Evolutionary conservation across 1,140 invertebrate genomes (phyloP).

Genomic region (Temnothorax curvispinosus): DNA sequence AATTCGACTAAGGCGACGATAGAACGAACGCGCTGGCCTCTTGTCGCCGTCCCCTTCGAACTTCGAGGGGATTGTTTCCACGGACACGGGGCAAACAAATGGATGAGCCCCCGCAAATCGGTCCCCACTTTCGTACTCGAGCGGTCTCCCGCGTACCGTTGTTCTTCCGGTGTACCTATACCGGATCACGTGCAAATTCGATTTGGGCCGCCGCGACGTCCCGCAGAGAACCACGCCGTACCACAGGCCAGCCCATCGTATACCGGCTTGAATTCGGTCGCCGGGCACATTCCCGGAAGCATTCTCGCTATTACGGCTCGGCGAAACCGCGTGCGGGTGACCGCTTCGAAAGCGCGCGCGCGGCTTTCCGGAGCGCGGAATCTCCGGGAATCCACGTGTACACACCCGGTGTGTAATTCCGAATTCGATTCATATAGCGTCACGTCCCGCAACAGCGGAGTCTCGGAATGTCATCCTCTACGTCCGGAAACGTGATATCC

Average conservation of each 20-base stretch:
- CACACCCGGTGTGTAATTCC: conserved; percentile 57
- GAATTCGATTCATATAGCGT: conserved; percentile 37
- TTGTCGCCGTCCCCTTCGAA: conserved; percentile 1
- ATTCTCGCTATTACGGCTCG: conserved; percentile 49
- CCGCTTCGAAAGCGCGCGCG: conserved; percentile 33
- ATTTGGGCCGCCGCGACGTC: conserved; percentile 48
- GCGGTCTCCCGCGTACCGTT: conserved; percentile 20
- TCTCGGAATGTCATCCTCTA: not conserved
- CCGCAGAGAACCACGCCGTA: not conserved
- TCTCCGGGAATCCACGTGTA: conserved; percentile 58
- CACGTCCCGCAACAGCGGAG: not conserved
- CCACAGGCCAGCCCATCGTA: not conserved
- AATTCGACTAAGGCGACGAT: not conserved
- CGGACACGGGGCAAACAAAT: conserved; percentile 11
- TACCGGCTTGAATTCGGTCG: conserved; percentile 47
- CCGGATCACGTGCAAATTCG: conserved; percentile 65
- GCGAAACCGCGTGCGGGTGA: conserved; percentile 58
- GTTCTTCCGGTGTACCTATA: not conserved
- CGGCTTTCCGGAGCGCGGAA: conserved; percentile 30
- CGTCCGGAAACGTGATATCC: conserved; percentile 5
- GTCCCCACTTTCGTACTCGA: conserved; percentile 5
- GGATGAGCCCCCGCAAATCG: conserved; percentile 31
- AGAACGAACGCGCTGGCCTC: not conserved
- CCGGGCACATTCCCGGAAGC: conserved; percentile 49
- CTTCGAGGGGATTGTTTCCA: conserved; percentile 8